Evolutionary conservation across 2,113 vertebrate genomes (phyloP).

Genomic region (Helogale parvula): DNA sequence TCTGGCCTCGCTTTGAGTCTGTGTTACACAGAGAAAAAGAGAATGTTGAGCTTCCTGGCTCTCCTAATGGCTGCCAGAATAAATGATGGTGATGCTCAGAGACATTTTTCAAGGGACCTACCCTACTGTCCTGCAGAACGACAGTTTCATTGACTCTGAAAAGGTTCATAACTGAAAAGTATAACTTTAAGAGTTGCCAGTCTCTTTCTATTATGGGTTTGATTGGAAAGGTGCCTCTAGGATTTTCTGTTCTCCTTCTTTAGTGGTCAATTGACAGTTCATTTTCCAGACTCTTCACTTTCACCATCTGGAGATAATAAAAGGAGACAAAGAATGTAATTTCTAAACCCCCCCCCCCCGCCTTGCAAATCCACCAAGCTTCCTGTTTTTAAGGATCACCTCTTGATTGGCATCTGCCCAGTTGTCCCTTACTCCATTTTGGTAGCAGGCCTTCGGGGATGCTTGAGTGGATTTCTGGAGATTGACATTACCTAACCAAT

Average conservation of each 20-base stretch:
- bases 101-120: not conserved
- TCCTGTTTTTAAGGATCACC: not conserved
- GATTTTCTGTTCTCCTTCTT: not conserved
- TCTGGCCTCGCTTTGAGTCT: not conserved
- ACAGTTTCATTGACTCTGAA: not conserved
- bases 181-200: not conserved
- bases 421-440: not conserved
- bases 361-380: not conserved
- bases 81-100: not conserved
- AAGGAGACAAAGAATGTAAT: not conserved
- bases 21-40: not conserved
- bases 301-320: not conserved
- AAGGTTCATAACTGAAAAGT: constrained; percentile 18
- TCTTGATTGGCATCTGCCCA: not conserved
- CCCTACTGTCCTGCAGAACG: not conserved
- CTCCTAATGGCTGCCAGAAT: not conserved
- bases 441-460: not conserved
- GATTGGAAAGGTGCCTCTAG: not conserved
- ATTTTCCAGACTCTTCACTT: not conserved
- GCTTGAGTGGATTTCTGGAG: not conserved
- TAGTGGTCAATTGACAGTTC: not conserved
- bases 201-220: constrained; percentile 11
- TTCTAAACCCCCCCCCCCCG: not conserved
- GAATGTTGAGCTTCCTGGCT: not conserved
- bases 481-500: not conserved